Percentiles rank a stretch among this genome's conserved stretches.
These are phyloP conservation scores for Megalurothrips usitatus DNA, from an alignment of 2,888 invertebrate species.

Conservation along the genomic window DNA sequence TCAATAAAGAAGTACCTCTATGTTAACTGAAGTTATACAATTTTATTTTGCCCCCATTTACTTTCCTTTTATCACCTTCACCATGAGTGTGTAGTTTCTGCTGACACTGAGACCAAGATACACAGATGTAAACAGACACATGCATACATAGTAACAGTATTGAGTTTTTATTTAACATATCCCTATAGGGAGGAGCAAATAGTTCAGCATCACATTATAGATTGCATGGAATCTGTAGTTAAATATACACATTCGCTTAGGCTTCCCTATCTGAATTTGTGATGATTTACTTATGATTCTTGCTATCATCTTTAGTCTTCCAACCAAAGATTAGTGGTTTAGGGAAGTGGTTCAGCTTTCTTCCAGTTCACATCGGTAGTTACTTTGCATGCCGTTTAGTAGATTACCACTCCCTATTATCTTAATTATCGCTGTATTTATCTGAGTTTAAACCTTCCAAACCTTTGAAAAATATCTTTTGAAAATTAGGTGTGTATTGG, in stretches of 20 bases:
- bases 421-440: no score
- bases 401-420: no score
- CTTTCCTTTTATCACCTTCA: slow-evolving; percentile 38
- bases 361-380: no score
- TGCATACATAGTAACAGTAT: slow-evolving; percentile 25
- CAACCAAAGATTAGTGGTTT: slow-evolving; percentile 35
- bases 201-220: neutral
- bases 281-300: slow-evolving; percentile 39
- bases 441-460: no score
- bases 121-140: slow-evolving; percentile 29
- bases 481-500: no score
- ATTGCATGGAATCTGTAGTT: slow-evolving; percentile 35
- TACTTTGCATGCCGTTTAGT: no score
- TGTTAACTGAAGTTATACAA: slow-evolving; percentile 25
- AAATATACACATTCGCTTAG: slow-evolving; percentile 42
- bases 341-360: no score
- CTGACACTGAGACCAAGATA: slow-evolving; percentile 30
- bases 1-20: slow-evolving; percentile 15
- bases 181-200: no score
- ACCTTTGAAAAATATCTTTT: no score
- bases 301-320: slow-evolving; percentile 33
- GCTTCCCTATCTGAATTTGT: slow-evolving; percentile 44
- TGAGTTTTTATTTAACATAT: slow-evolving; percentile 30
- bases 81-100: slow-evolving; percentile 33
- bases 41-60: slow-evolving; percentile 33